Evolutionary conservation across 2,888 invertebrate species (phyloP).

Genomic region (Eilema sororculum): DNA sequence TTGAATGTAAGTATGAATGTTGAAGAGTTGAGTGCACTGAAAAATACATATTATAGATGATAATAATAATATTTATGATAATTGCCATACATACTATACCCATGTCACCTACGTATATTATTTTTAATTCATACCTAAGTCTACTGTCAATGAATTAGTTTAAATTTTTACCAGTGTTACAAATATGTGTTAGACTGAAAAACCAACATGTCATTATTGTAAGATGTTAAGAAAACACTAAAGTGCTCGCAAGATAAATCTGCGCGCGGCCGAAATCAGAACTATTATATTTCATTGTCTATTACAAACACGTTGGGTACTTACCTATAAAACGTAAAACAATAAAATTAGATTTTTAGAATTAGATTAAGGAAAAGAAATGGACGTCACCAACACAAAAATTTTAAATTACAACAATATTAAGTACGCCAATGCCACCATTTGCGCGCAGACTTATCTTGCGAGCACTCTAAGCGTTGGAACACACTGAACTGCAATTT

Average conservation of each 20-base stretch:
- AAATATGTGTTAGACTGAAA: not conserved
- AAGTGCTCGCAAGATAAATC: not conserved
- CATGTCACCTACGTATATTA: not conserved
- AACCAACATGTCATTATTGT: not conserved
- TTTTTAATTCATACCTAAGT: not conserved
- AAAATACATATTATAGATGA: conserved; percentile 4
- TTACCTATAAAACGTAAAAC: no score
- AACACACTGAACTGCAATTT: no score
- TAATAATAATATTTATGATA: not conserved
- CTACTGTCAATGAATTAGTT: not conserved
- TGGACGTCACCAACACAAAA: no score
- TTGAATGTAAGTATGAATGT: conserved; percentile 28
- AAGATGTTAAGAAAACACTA: not conserved
- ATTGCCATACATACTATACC: not conserved
- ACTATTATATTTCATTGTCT: no score
- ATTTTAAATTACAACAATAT: no score
- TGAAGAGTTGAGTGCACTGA: not conserved
- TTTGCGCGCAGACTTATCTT: no score
- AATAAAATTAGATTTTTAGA: no score
- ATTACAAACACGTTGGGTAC: no score
- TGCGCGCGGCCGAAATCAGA: no score
- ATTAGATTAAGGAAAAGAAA: no score
- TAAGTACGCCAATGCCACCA: no score
- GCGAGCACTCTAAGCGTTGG: no score
- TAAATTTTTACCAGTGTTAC: not conserved